phyloP scores from a whole-genome alignment of 2,888 invertebrate species.

The Epinotia brunnichana region DNA sequence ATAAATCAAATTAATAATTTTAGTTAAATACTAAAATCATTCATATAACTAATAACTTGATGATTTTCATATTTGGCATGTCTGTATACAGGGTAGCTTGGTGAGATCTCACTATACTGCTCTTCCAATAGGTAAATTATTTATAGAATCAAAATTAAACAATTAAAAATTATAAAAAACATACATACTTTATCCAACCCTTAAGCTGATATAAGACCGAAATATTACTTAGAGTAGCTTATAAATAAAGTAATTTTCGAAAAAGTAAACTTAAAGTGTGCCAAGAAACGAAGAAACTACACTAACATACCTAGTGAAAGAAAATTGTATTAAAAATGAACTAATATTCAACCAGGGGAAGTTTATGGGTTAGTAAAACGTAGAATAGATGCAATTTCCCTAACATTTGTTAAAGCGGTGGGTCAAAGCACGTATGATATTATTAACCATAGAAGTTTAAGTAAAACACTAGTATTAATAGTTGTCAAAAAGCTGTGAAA shows the following conservation, averaged over 20 bases:
- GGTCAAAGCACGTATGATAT: background rate
- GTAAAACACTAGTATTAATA: background rate
- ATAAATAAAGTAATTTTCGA: too few relatives aligned
- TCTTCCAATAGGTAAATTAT: background rate
- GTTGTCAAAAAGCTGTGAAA: background rate
- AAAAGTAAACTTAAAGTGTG: background rate
- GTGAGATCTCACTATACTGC: too few relatives aligned
- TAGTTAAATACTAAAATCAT: too few relatives aligned
- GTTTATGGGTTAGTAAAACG: background rate
- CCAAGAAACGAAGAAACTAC: background rate
- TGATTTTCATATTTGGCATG: too few relatives aligned
- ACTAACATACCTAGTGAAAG: background rate
- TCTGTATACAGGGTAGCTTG: too few relatives aligned
- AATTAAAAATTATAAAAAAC: too few relatives aligned
- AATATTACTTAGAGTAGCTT: too few relatives aligned
- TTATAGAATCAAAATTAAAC: background rate
- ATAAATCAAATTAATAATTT: too few relatives aligned
- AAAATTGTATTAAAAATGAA: too few relatives aligned
- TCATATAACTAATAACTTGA: too few relatives aligned
- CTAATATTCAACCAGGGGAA: background rate
- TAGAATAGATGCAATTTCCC: background rate
- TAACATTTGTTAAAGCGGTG: background rate
- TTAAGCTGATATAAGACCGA: too few relatives aligned
- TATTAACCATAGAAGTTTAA: background rate
- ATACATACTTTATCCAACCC: too few relatives aligned